Evolutionary conservation across 2,113 vertebrate genomes (phyloP).

Genomic region (Daboia siamensis): DNA sequence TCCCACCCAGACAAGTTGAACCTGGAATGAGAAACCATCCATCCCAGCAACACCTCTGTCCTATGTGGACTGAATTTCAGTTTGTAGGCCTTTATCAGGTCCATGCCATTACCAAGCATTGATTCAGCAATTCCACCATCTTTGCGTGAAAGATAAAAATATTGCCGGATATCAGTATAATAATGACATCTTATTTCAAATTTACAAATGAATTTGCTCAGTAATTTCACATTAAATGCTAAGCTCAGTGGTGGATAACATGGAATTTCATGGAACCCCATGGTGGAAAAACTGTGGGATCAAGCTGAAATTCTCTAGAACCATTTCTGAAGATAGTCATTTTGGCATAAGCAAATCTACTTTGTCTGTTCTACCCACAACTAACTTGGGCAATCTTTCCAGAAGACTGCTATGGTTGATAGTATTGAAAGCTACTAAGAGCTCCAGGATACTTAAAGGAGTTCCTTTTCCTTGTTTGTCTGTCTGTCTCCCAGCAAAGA

Average conservation of each 20-base stretch:
- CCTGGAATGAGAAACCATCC: background rate
- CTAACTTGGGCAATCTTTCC: background rate
- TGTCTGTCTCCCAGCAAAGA: background rate
- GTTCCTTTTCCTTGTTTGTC: background rate
- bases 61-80: background rate
- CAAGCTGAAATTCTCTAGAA: background rate
- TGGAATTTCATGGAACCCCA: background rate
- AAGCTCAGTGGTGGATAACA: background rate
- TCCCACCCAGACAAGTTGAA: background rate
- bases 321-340: background rate
- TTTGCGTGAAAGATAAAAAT: background rate
- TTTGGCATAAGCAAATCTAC: background rate
- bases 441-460: background rate
- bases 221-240: background rate
- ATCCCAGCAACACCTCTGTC: background rate
- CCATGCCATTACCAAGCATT: background rate
- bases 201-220: background rate
- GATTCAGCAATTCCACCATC: background rate
- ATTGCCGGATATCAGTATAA: background rate
- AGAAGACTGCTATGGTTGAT: too few relatives aligned
- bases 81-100: background rate
- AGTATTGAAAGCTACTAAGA: background rate
- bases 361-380: background rate
- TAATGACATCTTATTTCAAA: background rate
- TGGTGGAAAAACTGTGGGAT: background rate